Base-by-base conservation (phyloP, 2,888 invertebrate species). In the Drosophila barbarae region DNA sequence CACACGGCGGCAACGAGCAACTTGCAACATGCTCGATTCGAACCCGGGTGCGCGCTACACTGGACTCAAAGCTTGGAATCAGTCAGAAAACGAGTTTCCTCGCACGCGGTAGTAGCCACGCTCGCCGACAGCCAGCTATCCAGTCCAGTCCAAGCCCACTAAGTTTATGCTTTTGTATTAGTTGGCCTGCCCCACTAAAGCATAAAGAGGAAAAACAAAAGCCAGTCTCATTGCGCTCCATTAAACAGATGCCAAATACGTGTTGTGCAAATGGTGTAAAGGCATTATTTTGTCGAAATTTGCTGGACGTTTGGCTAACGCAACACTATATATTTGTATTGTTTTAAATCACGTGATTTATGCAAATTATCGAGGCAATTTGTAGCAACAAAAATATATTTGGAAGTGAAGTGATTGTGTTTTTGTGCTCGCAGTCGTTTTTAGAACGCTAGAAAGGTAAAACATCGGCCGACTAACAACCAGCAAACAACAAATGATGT, bases 71-170 rank as follows among this genome's bases (percentile, higher is more conserved):
- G 66, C 67, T 66, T 46, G 21, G 44, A 21, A 41, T 56, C 73
- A 77, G 73, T 76, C 70, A 67, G 69, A 59, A 77, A 80, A 70
- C 77, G 65, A 73, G 81, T 75, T 68, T 75, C 78, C 59, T 51
- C 70, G 81, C 76, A 73, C 71, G 64, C 77, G 71, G 77, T 70
- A 53, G 61, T 35, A 36, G 38, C 38, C 50, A 53, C 57, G 72
- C 63, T 53, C 28, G 47, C 15, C 23, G 36, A 36, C 32, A 52
- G 7, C 18, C 52, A 38, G 28, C 36, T 42, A 41, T 52, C 28
- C 21, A 21, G 12, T 46, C 30, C 26, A 26, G 26, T 26, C 26
- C 26, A 26, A 47, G 13, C 46, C 46, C 46, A 47, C 46, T 21
- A 32, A 47, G 18, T 47, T 21, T 18, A 46, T 47, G 46, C 46